Evolutionary conservation across 2,888 invertebrate genomes (phyloP), one percentile per base, ranked within the genome.

Genomic region (Trissolcus brochymenae): DNA sequence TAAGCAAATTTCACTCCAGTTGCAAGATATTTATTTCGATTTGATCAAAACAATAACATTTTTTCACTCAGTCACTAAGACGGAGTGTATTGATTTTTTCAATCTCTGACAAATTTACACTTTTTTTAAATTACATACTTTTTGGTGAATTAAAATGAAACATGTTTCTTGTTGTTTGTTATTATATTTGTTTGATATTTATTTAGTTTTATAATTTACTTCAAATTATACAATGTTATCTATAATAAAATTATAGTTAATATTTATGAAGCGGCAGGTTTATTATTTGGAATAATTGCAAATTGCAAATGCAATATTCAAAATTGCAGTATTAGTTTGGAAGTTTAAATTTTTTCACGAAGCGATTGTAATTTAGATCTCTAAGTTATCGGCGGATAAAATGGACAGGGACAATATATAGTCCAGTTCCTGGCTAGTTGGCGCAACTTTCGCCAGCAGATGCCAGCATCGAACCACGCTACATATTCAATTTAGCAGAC

Each of bases 401-500:
- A 72, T 76, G 78, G 72, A 68, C 76, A 78, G 67, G 53, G 54
- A 59, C 73, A 40, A 71, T 61, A 72, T 59, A 66, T 67, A 79
- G 79, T 76, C 77, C 76, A 64, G 72, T 76, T 70, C 55, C 61
- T 78, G 76, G 78, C 70, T 73, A 71, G 80, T 71, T 80, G 72
- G 80, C 80, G 80, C 78, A 76, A 35, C 65, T 67, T 71, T 79
- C 80, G 79, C 82, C 83, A 81, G 79, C 76, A 83, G 83, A 84
- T 82, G 84, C 78, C 83, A 83, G 81, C 82, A 82, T 82, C 81
- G 81, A 76, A 82, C 80, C 67, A 74, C 79, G 59, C 67, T 61
- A 75, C 50, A 71, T 66, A 76, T 76, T 80, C 60, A 57, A 55
- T 54, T 65, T 67, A 13, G 57, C 62, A 60, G 73, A 72, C 65